A percentile compares a stretch with the other conserved stretches of the same genome.
Conservation (phyloP, 1,140 invertebrate genomes). For the Myzus persicae region DNA sequence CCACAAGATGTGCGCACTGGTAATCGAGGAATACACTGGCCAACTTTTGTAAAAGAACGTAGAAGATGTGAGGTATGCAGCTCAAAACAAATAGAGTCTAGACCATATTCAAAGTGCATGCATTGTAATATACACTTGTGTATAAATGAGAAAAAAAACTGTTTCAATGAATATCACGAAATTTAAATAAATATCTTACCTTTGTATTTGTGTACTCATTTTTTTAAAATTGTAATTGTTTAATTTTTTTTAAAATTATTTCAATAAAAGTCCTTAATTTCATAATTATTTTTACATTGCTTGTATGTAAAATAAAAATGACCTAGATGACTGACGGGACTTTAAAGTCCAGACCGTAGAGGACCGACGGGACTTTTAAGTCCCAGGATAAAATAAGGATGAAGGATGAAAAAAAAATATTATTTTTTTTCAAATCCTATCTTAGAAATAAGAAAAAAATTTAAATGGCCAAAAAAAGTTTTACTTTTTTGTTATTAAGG, state of each 20-base stretch:
- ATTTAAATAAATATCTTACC: slow-evolving; percentile 3
- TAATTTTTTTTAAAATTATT: not conserved
- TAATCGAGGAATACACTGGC: too few relatives aligned
- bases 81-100: too few relatives aligned
- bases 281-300: slow-evolving; percentile 11
- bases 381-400: too few relatives aligned
- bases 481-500: too few relatives aligned
- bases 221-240: not conserved
- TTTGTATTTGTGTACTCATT: not conserved
- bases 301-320: not conserved
- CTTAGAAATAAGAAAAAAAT: not conserved
- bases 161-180: not conserved
- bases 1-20: too few relatives aligned
- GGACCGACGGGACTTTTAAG: too few relatives aligned
- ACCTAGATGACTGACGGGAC: not conserved
- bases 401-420: too few relatives aligned
- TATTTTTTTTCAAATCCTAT: not conserved
- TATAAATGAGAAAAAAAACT: too few relatives aligned
- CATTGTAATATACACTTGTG: too few relatives aligned
- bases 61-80: too few relatives aligned
- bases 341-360: not conserved
- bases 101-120: too few relatives aligned
- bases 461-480: fast-evolving
- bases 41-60: too few relatives aligned
- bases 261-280: not conserved